Percentiles rank a stretch among this genome's conserved stretches.
These are phyloP conservation scores for Omphaloscelis lunosa DNA, from an alignment of 2,888 invertebrate genomes.

Conservation along the genomic window DNA sequence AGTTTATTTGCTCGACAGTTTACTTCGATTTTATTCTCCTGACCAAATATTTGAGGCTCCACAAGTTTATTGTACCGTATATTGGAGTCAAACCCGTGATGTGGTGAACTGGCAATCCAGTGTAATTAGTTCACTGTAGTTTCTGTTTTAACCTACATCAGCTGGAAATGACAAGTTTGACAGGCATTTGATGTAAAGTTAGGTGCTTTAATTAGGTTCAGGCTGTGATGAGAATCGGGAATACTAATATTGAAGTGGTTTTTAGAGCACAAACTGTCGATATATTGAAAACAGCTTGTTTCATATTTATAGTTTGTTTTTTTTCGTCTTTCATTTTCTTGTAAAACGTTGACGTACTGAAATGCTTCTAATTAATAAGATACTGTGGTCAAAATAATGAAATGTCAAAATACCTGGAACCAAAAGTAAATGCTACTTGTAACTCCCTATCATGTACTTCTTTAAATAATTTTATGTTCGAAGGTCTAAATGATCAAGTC, in stretches of 20 bases:
- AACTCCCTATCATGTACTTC: neutral
- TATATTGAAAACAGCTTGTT: neutral
- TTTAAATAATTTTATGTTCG: neutral
- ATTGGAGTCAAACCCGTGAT: slow-evolving; percentile 35
- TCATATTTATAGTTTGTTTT: neutral
- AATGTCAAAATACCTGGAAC: neutral
- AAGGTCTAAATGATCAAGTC: neutral
- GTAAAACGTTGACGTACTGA: neutral
- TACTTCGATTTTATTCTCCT: slow-evolving; percentile 26
- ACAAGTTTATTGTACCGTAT: slow-evolving; percentile 36
- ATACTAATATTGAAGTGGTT: neutral
- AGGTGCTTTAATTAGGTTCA: slow-evolving; percentile 16
- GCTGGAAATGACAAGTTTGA: slow-evolving; percentile 41
- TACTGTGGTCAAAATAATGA: neutral
- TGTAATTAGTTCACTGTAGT: slow-evolving; percentile 47
- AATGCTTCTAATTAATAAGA: neutral
- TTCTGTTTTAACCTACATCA: slow-evolving; percentile 47
- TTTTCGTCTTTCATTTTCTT: neutral
- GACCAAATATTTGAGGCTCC: slow-evolving; percentile 49
- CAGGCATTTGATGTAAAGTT: slow-evolving; percentile 35
- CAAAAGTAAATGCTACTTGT: neutral
- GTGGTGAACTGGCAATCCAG: slow-evolving; percentile 13
- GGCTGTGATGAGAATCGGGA: neutral
- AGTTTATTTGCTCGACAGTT: slow-evolving; percentile 36
- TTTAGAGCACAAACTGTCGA: neutral